These are phyloP conservation scores for Eupithecia tripunctaria DNA, from an alignment of 2,888 invertebrate genomes.

Conservation along the genomic window DNA sequence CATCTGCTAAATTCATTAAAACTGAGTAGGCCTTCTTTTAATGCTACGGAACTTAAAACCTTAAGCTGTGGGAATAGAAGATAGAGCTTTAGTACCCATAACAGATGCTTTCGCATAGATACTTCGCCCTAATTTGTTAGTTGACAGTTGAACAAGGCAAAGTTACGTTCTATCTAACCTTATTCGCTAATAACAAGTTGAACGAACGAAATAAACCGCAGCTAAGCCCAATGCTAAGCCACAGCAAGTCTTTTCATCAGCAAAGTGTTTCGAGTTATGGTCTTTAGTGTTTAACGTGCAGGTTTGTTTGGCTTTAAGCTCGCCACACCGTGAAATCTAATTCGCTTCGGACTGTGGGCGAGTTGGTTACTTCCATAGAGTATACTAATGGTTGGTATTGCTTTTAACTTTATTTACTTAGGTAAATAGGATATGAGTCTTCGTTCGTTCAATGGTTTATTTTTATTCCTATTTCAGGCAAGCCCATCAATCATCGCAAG, in stretches of 20 bases:
- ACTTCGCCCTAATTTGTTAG: constrained; percentile 19
- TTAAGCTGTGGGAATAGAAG: constrained; percentile 10
- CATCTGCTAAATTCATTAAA: constrained; percentile 36
- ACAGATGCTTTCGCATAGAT: constrained; percentile 12
- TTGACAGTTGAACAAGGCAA: constrained; percentile 1
- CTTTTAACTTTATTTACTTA: not conserved
- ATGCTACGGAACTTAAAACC: constrained; percentile 7
- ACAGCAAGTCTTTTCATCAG: constrained; percentile 10
- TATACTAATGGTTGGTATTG: constrained; percentile 1
- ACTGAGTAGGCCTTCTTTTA: constrained; percentile 1
- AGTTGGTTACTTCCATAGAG: constrained; percentile 1
- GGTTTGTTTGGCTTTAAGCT: constrained; percentile 20
- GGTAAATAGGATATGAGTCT: not conserved
- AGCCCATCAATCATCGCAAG: not conserved
- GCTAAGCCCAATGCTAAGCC: constrained; percentile 5
- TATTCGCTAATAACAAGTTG: not conserved
- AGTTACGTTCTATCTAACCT: constrained; percentile 7
- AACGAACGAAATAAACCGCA: constrained; percentile 19
- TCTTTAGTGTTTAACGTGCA: constrained; percentile 1
- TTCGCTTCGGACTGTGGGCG: constrained; percentile 9
- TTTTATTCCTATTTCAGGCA: not conserved
- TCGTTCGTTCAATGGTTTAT: not conserved
- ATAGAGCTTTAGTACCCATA: not conserved
- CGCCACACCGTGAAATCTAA: constrained; percentile 16
- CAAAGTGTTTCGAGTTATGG: not conserved